Conservation (phyloP, 2,888 invertebrate genomes). For the Calliphora vomitoria region DNA sequence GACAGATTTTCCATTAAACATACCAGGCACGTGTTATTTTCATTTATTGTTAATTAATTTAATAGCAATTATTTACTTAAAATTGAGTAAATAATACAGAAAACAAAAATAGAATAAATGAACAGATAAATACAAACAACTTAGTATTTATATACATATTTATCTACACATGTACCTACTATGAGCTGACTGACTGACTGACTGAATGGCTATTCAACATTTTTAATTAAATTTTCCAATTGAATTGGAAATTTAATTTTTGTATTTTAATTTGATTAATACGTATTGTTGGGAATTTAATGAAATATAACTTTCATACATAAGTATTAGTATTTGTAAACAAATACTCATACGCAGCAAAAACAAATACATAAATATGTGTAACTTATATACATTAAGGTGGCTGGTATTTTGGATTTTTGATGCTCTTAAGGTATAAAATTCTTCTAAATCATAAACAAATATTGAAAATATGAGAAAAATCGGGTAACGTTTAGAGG, state of each 20-base stretch:
- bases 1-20: background rate
- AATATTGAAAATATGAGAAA: no score
- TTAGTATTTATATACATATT: background rate
- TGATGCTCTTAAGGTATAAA: no score
- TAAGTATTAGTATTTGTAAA: conserved; percentile 1
- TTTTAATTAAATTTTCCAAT: conserved; percentile 68
- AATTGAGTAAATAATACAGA: background rate
- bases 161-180: background rate
- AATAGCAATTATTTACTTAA: conserved; percentile 20
- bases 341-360: background rate
- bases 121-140: background rate
- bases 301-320: conserved; percentile 7
- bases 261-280: conserved; percentile 61
- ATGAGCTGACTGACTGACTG: background rate
- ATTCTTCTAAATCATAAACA: no score
- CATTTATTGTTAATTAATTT: conserved; percentile 29
- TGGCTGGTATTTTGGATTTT: no score
- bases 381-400: no score
- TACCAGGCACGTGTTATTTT: background rate
- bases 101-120: conserved; percentile 1
- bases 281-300: conserved; percentile 33
- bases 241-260: conserved; percentile 58
- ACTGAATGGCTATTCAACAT: conserved; percentile 5
- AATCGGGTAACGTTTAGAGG: no score
- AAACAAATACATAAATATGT: background rate